phyloP scores from a whole-genome alignment of 2,113 vertebrate genomes.

The Maccullochella peelii region DNA sequence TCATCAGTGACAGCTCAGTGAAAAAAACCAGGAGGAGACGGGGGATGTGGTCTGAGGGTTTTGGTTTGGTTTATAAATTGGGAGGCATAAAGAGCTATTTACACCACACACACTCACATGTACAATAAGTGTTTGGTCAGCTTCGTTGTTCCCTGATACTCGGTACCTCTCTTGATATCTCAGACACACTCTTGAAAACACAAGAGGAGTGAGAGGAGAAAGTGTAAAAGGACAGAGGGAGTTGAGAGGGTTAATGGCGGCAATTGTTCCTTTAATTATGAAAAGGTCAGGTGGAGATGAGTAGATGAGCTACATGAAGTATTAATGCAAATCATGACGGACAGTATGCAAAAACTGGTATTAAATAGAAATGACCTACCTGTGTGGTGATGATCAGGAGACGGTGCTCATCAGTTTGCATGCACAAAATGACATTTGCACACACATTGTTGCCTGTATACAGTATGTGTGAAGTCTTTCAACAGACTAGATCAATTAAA shows the following conservation, averaged over 20 bases:
- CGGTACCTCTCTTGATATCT: background rate
- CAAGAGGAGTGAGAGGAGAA: constrained; percentile 19
- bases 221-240: constrained; percentile 37
- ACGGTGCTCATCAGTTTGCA: background rate
- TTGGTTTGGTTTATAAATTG: constrained; percentile 20
- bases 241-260: constrained; percentile 34
- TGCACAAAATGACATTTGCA: background rate
- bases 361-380: constrained; percentile 39
- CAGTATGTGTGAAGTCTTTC: background rate
- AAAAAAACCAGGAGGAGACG: background rate
- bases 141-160: background rate
- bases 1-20: constrained; percentile 57
- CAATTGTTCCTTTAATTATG: constrained; percentile 45
- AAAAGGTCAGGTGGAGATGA: constrained; percentile 66
- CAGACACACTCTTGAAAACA: constrained; percentile 3
- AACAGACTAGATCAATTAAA: constrained; percentile 11
- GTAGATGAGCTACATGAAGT: constrained; percentile 24
- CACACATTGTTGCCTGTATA: background rate
- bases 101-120: background rate
- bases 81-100: background rate
- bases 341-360: constrained; percentile 54
- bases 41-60: constrained; percentile 21
- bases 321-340: constrained; percentile 39
- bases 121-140: background rate
- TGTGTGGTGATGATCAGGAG: background rate